These are phyloP conservation scores for Myathropa florea DNA, from an alignment of 2,888 invertebrate genomes.

Conservation along the genomic window DNA sequence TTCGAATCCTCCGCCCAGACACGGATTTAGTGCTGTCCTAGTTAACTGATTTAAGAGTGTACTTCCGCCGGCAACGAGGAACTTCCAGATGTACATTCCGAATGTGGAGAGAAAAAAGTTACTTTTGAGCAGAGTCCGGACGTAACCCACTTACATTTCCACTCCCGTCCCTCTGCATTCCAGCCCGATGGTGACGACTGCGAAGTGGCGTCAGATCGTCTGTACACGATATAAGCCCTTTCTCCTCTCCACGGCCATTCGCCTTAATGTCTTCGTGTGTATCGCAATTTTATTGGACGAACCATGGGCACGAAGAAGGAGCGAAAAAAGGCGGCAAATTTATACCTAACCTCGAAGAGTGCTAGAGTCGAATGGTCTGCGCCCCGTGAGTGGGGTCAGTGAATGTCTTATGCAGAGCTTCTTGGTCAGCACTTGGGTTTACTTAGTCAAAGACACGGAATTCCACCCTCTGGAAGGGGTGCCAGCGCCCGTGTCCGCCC, in stretches of 20 bases:
- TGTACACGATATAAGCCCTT: slow-evolving; percentile 40
- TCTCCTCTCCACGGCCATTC: background rate
- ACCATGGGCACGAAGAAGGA: slow-evolving; percentile 6
- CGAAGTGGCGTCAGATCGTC: slow-evolving; percentile 62
- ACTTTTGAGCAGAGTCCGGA: slow-evolving; percentile 39
- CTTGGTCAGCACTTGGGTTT: slow-evolving; percentile 10
- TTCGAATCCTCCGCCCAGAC: background rate
- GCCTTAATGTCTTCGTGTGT: slow-evolving; percentile 31
- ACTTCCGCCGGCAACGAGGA: background rate
- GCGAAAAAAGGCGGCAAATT: slow-evolving; percentile 31
- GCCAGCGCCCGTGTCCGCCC: background rate
- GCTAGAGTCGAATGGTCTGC: background rate
- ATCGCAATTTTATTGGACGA: slow-evolving; percentile 29
- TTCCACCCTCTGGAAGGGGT: slow-evolving; percentile 1
- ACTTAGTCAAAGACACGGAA: slow-evolving; percentile 17
- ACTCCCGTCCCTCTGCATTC: slow-evolving; percentile 9
- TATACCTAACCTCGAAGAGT: background rate
- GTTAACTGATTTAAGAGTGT: slow-evolving; percentile 30
- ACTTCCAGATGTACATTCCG: background rate
- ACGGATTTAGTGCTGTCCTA: slow-evolving; percentile 21
- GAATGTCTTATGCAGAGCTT: slow-evolving; percentile 32
- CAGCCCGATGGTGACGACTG: background rate
- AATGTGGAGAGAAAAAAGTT: background rate
- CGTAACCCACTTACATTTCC: slow-evolving; percentile 40
- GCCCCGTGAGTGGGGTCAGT: slow-evolving; percentile 57